Evolutionary conservation across 2,888 invertebrate species (phyloP).

Genomic region (Balanococcus diminutus): DNA sequence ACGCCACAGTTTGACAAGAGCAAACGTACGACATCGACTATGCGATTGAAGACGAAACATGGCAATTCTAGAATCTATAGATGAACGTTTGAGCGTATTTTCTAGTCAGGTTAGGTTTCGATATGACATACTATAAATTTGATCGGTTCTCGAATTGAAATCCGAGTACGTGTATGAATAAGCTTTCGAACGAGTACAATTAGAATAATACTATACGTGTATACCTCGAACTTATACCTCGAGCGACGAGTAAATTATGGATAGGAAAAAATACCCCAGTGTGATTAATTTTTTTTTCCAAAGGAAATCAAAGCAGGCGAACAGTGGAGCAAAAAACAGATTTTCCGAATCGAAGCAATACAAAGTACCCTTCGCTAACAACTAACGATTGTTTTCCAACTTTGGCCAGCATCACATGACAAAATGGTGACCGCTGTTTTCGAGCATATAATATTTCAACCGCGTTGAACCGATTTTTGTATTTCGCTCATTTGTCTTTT

Average conservation of each 20-base stretch:
- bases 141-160: constrained; percentile 9
- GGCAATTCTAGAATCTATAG: neutral
- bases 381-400: constrained; percentile 26
- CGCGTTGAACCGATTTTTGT: constrained; percentile 37
- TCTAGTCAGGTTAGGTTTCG: neutral
- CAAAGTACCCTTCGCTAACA: constrained; percentile 31
- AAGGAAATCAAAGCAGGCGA: neutral
- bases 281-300: neutral
- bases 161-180: neutral
- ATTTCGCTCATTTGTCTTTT: constrained; percentile 29
- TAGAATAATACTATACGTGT: neutral
- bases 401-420: constrained; percentile 9
- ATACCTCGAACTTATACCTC: neutral
- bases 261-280: neutral
- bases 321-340: neutral
- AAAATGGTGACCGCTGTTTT: constrained; percentile 25
- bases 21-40: neutral
- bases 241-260: neutral
- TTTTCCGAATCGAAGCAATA: constrained; percentile 14
- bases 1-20: neutral
- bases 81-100: neutral
- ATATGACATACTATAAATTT: neutral
- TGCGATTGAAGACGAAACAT: neutral
- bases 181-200: neutral
- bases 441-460: constrained; percentile 25